A percentile compares a stretch with the other conserved stretches of the same genome.
These are phyloP conservation scores for Patella pellucida DNA, from an alignment of 2,888 invertebrate species.

Conservation along the genomic window DNA sequence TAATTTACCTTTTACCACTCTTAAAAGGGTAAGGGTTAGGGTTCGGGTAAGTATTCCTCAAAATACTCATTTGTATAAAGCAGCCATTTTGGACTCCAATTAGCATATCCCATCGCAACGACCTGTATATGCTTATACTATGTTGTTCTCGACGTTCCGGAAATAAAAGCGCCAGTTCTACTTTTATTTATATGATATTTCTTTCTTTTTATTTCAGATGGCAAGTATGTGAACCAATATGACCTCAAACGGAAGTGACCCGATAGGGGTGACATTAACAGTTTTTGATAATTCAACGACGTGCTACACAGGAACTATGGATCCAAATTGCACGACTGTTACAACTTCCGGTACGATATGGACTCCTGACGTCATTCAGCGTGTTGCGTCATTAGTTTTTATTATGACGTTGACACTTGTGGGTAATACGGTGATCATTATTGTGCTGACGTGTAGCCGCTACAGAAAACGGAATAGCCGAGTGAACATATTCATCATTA, in stretches of 20 bases:
- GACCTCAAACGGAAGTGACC: neutral
- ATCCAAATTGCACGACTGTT: neutral
- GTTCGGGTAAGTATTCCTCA: too few relatives aligned
- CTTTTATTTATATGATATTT: too few relatives aligned
- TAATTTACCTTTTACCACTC: too few relatives aligned
- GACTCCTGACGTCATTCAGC: constrained; percentile 70
- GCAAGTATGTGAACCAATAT: neutral
- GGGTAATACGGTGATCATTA: constrained; percentile 70
- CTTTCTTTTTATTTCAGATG: too few relatives aligned
- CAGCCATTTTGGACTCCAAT: too few relatives aligned
- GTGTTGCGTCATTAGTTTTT: constrained; percentile 68
- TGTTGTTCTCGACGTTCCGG: too few relatives aligned
- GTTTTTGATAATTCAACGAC: neutral
- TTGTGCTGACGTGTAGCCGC: constrained; percentile 67
- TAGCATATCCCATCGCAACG: too few relatives aligned
- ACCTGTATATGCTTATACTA: too few relatives aligned
- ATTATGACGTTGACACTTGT: constrained; percentile 69
- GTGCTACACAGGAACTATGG: neutral
- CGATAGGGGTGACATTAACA: neutral
- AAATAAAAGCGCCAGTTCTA: too few relatives aligned
- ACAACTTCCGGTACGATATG: constrained; percentile 54
- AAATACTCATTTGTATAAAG: too few relatives aligned
- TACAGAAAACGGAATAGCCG: constrained; percentile 66
- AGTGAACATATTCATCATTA: constrained; percentile 72
- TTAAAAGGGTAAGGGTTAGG: too few relatives aligned